Conservation (phyloP, 2,888 invertebrate species). For the Ichneumoninae sp. region DNA sequence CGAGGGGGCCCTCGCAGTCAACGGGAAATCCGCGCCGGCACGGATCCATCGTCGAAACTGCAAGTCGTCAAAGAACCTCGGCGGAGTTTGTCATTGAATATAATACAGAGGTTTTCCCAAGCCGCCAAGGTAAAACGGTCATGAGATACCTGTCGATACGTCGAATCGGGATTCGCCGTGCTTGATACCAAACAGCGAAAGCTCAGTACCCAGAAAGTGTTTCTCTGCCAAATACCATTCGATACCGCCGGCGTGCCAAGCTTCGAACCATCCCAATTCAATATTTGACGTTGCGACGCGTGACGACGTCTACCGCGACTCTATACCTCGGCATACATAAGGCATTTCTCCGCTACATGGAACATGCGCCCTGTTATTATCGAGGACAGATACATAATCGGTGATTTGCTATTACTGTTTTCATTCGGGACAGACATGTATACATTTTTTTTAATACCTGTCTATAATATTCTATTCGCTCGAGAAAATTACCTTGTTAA, state of each 20-base stretch:
- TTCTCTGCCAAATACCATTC: slow-evolving; percentile 35
- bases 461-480: background rate
- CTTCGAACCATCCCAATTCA: slow-evolving; percentile 25
- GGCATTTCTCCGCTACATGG: background rate
- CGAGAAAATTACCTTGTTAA: too few relatives aligned
- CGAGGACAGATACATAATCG: background rate
- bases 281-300: slow-evolving; percentile 44
- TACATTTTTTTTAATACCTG: background rate
- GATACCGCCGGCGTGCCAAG: slow-evolving; percentile 5
- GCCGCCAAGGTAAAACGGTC: slow-evolving; percentile 44
- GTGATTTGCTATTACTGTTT: too few relatives aligned
- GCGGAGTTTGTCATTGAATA: slow-evolving; percentile 42
- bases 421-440: background rate
- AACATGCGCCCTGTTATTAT: background rate
- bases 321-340: background rate
- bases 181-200: slow-evolving; percentile 51
- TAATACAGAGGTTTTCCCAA: slow-evolving; percentile 38
- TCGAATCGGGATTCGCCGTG: slow-evolving; percentile 49
- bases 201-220: slow-evolving; percentile 20
- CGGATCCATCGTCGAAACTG: slow-evolving; percentile 52
- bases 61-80: slow-evolving; percentile 51
- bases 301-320: slow-evolving; percentile 18
- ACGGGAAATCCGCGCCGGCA: slow-evolving; percentile 41
- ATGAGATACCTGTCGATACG: slow-evolving; percentile 64
- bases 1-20: slow-evolving; percentile 55